Conservation (phyloP, 2,888 invertebrate species). For the Catocala nupta region DNA sequence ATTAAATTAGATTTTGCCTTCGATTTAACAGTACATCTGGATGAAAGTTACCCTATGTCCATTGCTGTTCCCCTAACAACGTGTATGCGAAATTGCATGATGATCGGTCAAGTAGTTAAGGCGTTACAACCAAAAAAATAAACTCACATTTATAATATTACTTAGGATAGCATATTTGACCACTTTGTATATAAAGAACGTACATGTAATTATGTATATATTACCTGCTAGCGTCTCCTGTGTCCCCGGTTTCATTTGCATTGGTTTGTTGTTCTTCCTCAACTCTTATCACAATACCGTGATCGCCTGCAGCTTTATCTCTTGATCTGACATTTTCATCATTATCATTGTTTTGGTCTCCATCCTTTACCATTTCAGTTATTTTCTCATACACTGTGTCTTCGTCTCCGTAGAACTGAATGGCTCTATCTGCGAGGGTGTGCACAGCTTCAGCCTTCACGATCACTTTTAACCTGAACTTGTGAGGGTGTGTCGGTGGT, state of each 20-base stretch:
- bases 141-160: no score
- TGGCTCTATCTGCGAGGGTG: slow-evolving; percentile 55
- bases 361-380: slow-evolving; percentile 18
- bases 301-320: background rate
- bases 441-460: slow-evolving; percentile 64
- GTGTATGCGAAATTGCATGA: no score
- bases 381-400: slow-evolving; percentile 53
- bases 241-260: background rate
- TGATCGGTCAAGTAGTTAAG: no score
- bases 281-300: background rate
- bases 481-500: slow-evolving; percentile 81
- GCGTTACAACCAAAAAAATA: no score
- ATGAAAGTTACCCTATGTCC: no score
- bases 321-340: background rate
- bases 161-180: no score
- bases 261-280: background rate
- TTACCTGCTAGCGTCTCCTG: background rate
- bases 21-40: no score
- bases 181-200: no score
- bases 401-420: slow-evolving; percentile 64
- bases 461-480: slow-evolving; percentile 76
- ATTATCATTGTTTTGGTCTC: slow-evolving; percentile 10
- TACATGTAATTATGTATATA: no score
- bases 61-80: no score
- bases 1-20: no score